phyloP scores from a whole-genome alignment of 2,888 invertebrate species.

The Thymelicus lineola region DNA sequence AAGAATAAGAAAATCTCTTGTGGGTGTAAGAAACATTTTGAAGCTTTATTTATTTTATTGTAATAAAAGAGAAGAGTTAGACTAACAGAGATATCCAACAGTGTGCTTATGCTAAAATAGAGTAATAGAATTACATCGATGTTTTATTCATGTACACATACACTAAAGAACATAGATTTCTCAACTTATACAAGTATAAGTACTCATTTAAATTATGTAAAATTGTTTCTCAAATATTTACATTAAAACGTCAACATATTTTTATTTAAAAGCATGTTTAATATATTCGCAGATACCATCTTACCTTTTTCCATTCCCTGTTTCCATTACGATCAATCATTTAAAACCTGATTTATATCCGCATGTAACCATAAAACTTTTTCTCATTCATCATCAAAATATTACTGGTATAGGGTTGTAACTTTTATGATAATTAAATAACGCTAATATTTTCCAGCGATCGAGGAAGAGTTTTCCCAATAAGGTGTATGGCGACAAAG shows the following conservation, averaged over 20 bases:
- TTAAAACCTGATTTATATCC: conserved; percentile 20
- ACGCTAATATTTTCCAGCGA: background rate
- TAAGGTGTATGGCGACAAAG: too few species aligned
- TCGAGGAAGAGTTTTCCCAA: background rate
- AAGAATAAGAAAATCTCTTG: conserved; percentile 8
- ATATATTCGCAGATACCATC: background rate
- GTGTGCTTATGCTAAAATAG: too few species aligned
- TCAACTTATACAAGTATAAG: too few species aligned
- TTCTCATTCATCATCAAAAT: conserved; percentile 26
- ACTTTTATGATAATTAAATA: conserved; percentile 16
- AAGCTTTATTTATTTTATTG: conserved; percentile 1
- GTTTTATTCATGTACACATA: too few species aligned
- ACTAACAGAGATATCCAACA: background rate
- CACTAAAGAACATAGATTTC: too few species aligned
- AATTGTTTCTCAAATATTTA: too few species aligned
- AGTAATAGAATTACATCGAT: too few species aligned
- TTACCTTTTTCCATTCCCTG: background rate
- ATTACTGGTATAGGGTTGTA: conserved; percentile 12
- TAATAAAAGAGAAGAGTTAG: background rate
- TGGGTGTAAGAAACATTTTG: background rate
- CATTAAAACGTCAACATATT: background rate
- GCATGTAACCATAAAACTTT: conserved; percentile 22
- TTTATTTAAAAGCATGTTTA: background rate
- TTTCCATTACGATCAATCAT: conserved; percentile 26
- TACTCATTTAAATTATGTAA: too few species aligned